Conservation (phyloP, 2,888 invertebrate genomes). For the Achlya flavicornis region DNA sequence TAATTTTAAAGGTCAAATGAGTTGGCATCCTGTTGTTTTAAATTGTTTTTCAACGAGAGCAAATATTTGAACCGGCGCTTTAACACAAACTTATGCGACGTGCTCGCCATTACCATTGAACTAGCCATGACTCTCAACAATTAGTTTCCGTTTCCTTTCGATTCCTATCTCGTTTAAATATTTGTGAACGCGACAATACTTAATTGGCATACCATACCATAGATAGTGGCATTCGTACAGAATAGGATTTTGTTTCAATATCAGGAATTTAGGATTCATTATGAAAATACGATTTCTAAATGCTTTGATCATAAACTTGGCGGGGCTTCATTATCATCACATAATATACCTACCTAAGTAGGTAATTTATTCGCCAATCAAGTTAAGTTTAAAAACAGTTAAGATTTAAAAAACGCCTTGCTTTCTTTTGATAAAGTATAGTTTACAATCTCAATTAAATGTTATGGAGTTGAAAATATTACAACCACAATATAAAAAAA, state of each 20-base stretch:
- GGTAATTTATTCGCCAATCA: neutral
- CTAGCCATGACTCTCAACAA: slow-evolving; percentile 5
- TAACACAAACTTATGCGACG: neutral
- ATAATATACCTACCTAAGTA: no score
- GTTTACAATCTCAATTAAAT: no score
- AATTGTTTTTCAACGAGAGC: slow-evolving; percentile 24
- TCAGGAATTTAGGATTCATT: no score
- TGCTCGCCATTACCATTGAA: slow-evolving; percentile 4
- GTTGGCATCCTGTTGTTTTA: slow-evolving; percentile 29
- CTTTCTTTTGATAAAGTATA: no score
- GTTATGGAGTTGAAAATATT: no score
- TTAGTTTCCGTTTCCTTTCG: neutral
- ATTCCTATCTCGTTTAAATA: neutral
- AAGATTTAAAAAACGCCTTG: neutral
- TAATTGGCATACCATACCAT: neutral
- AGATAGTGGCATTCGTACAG: neutral
- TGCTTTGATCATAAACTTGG: no score
- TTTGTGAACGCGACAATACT: neutral
- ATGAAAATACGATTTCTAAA: no score
- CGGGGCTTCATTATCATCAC: no score
- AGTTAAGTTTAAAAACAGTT: neutral
- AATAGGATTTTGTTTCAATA: no score
- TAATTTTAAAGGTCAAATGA: slow-evolving; percentile 28
- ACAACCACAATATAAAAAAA: no score
- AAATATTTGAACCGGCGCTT: slow-evolving; percentile 27